Base-by-base conservation (phyloP, 2,797 vertebrate genomes). In the Eulemur mongoz region DNA sequence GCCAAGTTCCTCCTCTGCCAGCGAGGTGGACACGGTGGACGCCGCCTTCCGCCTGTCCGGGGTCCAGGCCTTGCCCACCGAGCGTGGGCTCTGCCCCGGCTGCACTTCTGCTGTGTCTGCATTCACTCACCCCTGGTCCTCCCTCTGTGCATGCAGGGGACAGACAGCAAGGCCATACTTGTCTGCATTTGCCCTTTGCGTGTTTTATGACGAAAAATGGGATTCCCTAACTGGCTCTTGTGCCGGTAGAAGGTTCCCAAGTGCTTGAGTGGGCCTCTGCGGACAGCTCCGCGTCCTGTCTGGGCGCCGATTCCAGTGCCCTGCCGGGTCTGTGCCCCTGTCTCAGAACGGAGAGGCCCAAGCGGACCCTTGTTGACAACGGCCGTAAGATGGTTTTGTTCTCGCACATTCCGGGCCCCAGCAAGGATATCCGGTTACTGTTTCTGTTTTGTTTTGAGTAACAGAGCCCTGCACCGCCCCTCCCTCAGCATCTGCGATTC, bases 1-100 rank as follows among this genome's bases (percentile, higher is more conserved):
- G 30, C 13, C 0, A 1, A 38, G 11, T 17, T 8, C 18, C 13
- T 40, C 38, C 27, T n/a, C 1, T 8, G 69, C 12, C 2, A 1
- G 18, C 10, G 0, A 3, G 2, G 38, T 50, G 18, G 30, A 27
- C 14, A n/a, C 11, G 7, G 1, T 15, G 30, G 50, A 57, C 0
- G 8, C 5, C 12, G 2, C 12, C 30, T 38, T 40, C 6, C 45
- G 35, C 13, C 15, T 17, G 30, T 5, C 22, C 48, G 4, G 5
- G 4, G 17, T 40, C 5, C 11, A 27, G 50, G 14, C 27, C 27
- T 48, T 22, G 10, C 2, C 17, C 2, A 17, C 20, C 0, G 9
- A 2, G 14, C 10, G 13, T 4, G 0, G 20, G 11, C 30, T 11
- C 13, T 45, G 38, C 8, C 1, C 0, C 38, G 8, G 8, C 43